Base-by-base conservation (phyloP, 2,797 vertebrate species). In the Kryptopterus vitreolus region DNA sequence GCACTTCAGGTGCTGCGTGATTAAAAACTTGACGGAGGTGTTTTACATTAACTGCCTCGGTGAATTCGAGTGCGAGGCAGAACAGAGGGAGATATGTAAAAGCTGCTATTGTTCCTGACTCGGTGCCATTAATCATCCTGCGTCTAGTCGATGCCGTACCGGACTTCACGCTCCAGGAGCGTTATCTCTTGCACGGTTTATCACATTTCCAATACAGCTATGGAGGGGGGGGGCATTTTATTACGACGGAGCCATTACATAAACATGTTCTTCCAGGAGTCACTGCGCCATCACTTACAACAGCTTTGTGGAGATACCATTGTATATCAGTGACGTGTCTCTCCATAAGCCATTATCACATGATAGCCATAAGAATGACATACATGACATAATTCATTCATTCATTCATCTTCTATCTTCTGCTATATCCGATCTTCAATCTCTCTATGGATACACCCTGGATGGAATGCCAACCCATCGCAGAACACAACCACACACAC, bases 11-110 rank as follows among this genome's bases (percentile, higher is more conserved):
- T 50, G 71, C 46, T 24, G 57, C 52, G 43, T 86, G 82, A 86
- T 86, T 85, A 81, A 81, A 82, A 83, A 63, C 81, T 78, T 59
- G 83, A 86, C 83, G 48, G 65, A 72, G 83, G 59, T 72, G 15
- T 77, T 84, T 81, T 50, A 24, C 65, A 73, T 84, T 69, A 78
- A 43, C 29, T 53, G 63, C 80, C 74, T 75, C 71, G 16, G 75
- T 82, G 82, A 84, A 81, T 86, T 59, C 53, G n/a, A 58, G 73
- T 52, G 12, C 5, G 16, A 58, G 52, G 50, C 16, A 66, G 43
- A 66, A 76, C 18, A 75, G 43, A 24, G 66, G 46, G 29, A 29
- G 46, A 55, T 75, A 12, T 33, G n/a, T 55, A 70, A 52, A 66
- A 59, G 18, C 57, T 55, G 22, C 22, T 35, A 69, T n/a, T 48